Evolutionary conservation across 2,113 vertebrate species (phyloP).

Genomic region (Haemorhous mexicanus): DNA sequence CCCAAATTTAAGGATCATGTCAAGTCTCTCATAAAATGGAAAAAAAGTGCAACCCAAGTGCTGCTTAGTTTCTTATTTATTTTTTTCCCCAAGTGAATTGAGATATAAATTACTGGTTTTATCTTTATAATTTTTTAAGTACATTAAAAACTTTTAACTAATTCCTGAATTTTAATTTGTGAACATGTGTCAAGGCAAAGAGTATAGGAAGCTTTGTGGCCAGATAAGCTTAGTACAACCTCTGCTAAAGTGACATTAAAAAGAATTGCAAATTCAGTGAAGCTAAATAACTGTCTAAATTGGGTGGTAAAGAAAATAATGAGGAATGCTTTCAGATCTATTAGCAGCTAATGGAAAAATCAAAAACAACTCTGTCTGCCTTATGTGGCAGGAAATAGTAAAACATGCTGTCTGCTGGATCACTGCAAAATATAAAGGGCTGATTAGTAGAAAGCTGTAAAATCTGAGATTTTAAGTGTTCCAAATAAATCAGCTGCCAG

Average conservation of each 20-base stretch:
- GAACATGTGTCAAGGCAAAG: not conserved
- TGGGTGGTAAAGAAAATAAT: conserved; percentile 44
- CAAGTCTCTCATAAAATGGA: not conserved
- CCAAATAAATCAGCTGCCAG: not conserved
- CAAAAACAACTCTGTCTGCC: not conserved
- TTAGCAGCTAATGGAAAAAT: conserved; percentile 52
- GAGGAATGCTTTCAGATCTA: conserved; percentile 45
- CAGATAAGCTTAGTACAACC: not conserved
- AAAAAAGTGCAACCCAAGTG: not conserved
- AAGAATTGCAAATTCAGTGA: not conserved
- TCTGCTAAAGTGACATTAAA: not conserved
- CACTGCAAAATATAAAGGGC: not conserved
- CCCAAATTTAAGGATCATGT: not conserved
- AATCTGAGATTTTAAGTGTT: not conserved
- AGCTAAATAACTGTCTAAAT: conserved; percentile 8
- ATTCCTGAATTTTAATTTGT: not conserved
- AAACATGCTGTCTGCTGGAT: not conserved
- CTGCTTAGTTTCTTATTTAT: not conserved
- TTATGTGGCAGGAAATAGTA: not conserved
- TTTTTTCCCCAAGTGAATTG: not conserved
- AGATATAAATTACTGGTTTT: not conserved
- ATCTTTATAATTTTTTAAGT: not conserved
- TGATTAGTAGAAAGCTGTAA: not conserved
- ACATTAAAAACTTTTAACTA: not conserved
- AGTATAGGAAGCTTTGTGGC: not conserved